Conservation (phyloP, 2,797 vertebrate species). For the Oreonectes daqikongensis region DNA sequence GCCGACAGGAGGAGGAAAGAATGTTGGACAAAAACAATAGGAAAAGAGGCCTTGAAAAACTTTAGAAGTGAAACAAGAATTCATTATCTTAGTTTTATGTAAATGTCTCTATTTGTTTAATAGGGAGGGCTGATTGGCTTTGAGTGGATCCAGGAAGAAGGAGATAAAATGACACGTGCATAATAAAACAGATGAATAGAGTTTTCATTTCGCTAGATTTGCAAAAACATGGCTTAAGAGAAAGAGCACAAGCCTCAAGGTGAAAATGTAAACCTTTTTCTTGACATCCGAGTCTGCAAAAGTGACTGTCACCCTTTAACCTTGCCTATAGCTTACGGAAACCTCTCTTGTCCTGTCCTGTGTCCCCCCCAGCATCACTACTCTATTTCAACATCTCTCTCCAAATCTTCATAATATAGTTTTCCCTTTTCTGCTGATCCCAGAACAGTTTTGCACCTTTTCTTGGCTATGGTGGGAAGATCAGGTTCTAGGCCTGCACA, state of each 20-base stretch:
- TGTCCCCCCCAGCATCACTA: background rate
- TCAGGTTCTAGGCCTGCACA: conserved; percentile 9
- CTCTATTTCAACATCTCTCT: background rate
- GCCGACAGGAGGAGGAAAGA: conserved; percentile 46
- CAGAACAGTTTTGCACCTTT: background rate
- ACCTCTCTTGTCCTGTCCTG: conserved; percentile 41
- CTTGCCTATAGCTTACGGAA: conserved; percentile 42
- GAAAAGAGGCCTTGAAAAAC: background rate
- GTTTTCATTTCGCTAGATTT: background rate
- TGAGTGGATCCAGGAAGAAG: background rate
- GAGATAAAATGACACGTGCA: background rate
- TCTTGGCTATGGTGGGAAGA: conserved; percentile 1
- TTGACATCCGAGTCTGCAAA: background rate
- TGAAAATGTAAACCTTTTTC: background rate
- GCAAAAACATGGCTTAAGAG: background rate
- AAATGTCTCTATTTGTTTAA: conserved; percentile 49
- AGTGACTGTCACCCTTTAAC: conserved; percentile 38
- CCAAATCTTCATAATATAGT: background rate
- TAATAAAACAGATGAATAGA: conserved; percentile 26
- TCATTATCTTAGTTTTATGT: conserved; percentile 45
- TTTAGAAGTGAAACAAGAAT: conserved; percentile 22
- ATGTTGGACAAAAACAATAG: conserved; percentile 33
- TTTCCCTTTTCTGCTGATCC: background rate
- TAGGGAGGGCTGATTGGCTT: conserved; percentile 23
- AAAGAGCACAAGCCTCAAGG: conserved; percentile 16